phyloP scores from a whole-genome alignment of 2,113 vertebrate species.

The Takifugu flavidus region DNA sequence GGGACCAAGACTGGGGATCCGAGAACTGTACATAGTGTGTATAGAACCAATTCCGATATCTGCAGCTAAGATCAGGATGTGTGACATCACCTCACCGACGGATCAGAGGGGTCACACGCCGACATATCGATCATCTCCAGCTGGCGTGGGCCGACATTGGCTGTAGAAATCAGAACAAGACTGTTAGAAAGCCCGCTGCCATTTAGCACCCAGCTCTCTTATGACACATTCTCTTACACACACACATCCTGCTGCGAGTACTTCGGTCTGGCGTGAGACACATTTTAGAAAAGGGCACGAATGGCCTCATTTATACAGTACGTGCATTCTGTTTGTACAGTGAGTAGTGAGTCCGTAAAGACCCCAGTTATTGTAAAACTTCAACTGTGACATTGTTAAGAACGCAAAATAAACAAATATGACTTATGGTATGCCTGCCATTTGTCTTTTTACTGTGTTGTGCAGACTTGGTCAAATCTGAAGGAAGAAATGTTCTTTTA shows the following conservation, averaged over 20 bases:
- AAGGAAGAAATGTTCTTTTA: background rate
- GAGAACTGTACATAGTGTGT: slow-evolving; percentile 82
- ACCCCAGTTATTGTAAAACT: slow-evolving; percentile 90
- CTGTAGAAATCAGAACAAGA: slow-evolving; percentile 77
- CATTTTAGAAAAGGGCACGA: slow-evolving; percentile 72
- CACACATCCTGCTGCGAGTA: slow-evolving; percentile 56
- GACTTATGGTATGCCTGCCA: slow-evolving; percentile 72
- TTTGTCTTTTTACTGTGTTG: background rate
- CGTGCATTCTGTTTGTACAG: slow-evolving; percentile 90
- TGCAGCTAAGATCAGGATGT: slow-evolving; percentile 72
- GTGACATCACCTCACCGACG: slow-evolving; percentile 68
- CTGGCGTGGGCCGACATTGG: slow-evolving; percentile 69
- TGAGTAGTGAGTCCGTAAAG: slow-evolving; percentile 82
- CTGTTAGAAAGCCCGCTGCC: slow-evolving; percentile 76
- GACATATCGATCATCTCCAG: slow-evolving; percentile 72
- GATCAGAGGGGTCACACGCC: slow-evolving; percentile 35
- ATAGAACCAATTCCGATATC: slow-evolving; percentile 74
- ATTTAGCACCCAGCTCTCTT: slow-evolving; percentile 58
- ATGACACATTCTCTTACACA: slow-evolving; percentile 30
- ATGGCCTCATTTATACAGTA: slow-evolving; percentile 81
- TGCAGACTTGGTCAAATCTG: background rate
- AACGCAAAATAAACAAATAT: slow-evolving; percentile 91
- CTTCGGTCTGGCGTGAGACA: slow-evolving; percentile 75
- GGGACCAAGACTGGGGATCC: slow-evolving; percentile 67
- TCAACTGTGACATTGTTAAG: slow-evolving; percentile 93